Percentiles rank a stretch among this genome's conserved stretches.
These are phyloP conservation scores for Boloria euphrosyne DNA, from an alignment of 2,888 invertebrate species.

Conservation along the genomic window DNA sequence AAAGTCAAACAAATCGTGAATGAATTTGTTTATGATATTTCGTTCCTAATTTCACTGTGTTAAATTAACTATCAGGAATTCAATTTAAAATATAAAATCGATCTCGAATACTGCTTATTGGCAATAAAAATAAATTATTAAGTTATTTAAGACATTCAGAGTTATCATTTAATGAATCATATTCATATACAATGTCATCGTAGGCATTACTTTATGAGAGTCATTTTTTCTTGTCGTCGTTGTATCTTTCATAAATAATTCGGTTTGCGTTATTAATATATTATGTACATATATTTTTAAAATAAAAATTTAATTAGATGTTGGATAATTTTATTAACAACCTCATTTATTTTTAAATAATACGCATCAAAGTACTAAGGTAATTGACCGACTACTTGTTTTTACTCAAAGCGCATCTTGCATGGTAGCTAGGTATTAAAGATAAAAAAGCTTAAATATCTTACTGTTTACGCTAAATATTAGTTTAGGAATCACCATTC, in stretches of 20 bases:
- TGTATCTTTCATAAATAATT: constrained; percentile 3
- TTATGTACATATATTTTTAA: not conserved
- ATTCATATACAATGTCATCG: constrained; percentile 29
- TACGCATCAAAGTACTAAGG: no score
- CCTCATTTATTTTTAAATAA: no score
- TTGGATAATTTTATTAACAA: no score
- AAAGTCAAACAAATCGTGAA: constrained; percentile 49
- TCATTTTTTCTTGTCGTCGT: constrained; percentile 12
- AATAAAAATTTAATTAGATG: no score
- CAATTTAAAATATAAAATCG: constrained; percentile 45
- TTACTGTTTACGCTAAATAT: no score
- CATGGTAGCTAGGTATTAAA: no score
- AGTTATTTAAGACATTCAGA: constrained; percentile 35
- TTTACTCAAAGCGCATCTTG: no score
- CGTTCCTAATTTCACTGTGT: constrained; percentile 32
- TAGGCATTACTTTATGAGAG: constrained; percentile 25
- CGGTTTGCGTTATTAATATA: not conserved
- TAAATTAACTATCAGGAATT: constrained; percentile 44
- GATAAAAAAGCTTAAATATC: no score
- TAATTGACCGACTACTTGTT: no score
- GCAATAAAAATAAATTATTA: constrained; percentile 42
- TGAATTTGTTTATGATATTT: constrained; percentile 43
- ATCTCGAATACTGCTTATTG: constrained; percentile 42
- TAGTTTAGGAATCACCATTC: no score
- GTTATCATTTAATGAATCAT: constrained; percentile 23